phyloP scores from a whole-genome alignment of 2,113 vertebrate species.

The Seriola aureovittata region DNA sequence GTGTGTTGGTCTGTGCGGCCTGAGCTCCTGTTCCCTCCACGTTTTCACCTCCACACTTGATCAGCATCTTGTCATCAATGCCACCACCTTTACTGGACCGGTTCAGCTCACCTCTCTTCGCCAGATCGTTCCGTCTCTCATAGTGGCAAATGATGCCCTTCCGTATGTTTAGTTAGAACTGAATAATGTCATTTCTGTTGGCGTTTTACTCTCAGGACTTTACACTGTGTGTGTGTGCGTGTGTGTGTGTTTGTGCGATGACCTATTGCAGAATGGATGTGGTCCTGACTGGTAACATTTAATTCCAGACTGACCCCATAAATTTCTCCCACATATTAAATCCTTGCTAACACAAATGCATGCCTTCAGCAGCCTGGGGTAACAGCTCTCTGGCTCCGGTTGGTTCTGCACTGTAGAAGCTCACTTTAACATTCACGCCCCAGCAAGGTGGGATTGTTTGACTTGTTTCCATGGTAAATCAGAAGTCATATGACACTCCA shows the following conservation, averaged over 20 bases:
- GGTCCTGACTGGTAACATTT: constrained; percentile 40
- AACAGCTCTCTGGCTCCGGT: not conserved
- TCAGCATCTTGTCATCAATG: too few species aligned
- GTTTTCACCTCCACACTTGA: too few species aligned
- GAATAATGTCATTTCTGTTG: not conserved
- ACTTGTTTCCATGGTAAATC: not conserved
- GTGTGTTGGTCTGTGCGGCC: too few species aligned
- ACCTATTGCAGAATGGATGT: constrained; percentile 47
- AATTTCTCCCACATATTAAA: constrained; percentile 45
- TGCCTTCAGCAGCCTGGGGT: constrained; percentile 35
- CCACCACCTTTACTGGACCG: too few species aligned
- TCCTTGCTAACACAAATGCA: constrained; percentile 26
- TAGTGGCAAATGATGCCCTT: too few species aligned
- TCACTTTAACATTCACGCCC: not conserved
- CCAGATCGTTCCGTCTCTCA: too few species aligned
- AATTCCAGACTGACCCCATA: constrained; percentile 65
- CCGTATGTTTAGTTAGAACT: too few species aligned
- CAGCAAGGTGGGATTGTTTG: not conserved
- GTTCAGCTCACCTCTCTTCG: too few species aligned
- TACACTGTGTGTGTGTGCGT: not conserved
- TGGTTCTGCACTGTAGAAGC: not conserved
- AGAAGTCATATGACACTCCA: not conserved
- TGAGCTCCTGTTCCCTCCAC: too few species aligned
- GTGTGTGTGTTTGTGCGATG: not conserved
- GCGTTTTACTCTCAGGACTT: too few species aligned